Evolutionary conservation across 2,888 invertebrate species (phyloP), one percentile per base, ranked within the genome.

Genomic region (Eilema sororculum): DNA sequence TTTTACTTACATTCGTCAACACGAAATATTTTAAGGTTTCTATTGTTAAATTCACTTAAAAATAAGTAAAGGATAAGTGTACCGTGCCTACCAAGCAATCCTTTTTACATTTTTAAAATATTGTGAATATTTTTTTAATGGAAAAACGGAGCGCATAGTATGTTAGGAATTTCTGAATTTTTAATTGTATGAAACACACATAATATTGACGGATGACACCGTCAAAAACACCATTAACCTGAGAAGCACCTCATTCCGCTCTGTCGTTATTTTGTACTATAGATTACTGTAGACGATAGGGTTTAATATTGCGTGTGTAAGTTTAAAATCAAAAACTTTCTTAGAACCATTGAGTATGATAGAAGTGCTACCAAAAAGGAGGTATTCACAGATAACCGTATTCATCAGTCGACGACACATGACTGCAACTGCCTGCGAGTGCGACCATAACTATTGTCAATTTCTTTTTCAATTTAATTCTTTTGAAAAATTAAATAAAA

Each of bases 61-160:
- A 30, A 57, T 37, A 24, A 62, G n/a, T 8, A 25, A 24, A 41
- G 12, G 41, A 8, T 8, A 57, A 63, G 41, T 20, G 41, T 60
- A 67, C 33, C 12, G 57, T 84, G 93, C 93, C 93, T 84, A 94
- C 93, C 94, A 94, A 69, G 87, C 93, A 78, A 94, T 90, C 76
- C 89, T 89, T 80, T 93, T 93, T 80, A 94, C 93, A 93, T 93
- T 93, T 92, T 93, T 93, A 80, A 90, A 93, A 84, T 93, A 93
- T 86, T 91, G 91, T 64, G 92, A 90, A 78, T 91, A 92, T 87
- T 88, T 93, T 81, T 86, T 92, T 79, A 87, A 91, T 60, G 86
- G 87, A 76, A 91, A 93, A 81, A 91, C 86, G 70, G 89, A 85
- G 88, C 91, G 92, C 93, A 93, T 93, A 92, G 86, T 93, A 88